Conservation (phyloP, 2,797 vertebrate genomes). For the Falco columbarius region DNA sequence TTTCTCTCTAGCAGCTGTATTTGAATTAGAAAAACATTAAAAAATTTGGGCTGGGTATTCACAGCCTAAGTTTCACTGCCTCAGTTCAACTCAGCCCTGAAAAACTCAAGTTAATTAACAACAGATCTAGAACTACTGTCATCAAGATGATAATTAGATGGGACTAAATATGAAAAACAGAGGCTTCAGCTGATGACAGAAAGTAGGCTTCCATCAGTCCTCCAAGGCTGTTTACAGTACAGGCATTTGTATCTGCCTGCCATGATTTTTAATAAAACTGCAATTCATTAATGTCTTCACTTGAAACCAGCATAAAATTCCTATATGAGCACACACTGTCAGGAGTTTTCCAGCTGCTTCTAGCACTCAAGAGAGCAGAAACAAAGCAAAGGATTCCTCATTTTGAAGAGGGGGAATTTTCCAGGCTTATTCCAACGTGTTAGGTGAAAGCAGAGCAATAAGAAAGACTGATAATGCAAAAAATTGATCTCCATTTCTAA, state of each 20-base stretch:
- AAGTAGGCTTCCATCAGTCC: neutral
- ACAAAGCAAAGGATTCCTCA: neutral
- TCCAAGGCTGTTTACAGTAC: neutral
- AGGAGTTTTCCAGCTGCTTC: neutral
- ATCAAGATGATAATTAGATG: slow-evolving; percentile 11
- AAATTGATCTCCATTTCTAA: neutral
- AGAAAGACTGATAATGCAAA: neutral
- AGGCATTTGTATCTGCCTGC: neutral
- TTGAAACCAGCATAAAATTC: neutral
- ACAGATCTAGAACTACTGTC: neutral
- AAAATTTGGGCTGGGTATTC: neutral
- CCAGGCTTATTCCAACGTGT: neutral
- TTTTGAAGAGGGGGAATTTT: neutral
- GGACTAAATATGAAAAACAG: neutral
- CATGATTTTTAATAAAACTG: neutral
- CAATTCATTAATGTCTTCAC: neutral
- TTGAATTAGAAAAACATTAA: neutral
- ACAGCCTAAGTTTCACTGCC: neutral
- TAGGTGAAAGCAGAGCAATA: neutral
- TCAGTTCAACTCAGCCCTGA: neutral
- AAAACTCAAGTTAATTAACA: neutral
- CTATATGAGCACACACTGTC: neutral
- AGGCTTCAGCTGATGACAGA: neutral
- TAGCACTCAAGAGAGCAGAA: neutral
- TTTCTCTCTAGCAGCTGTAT: neutral